phyloP scores from a whole-genome alignment of 2,797 vertebrate species.

The Rhinogobio ventralis region DNA sequence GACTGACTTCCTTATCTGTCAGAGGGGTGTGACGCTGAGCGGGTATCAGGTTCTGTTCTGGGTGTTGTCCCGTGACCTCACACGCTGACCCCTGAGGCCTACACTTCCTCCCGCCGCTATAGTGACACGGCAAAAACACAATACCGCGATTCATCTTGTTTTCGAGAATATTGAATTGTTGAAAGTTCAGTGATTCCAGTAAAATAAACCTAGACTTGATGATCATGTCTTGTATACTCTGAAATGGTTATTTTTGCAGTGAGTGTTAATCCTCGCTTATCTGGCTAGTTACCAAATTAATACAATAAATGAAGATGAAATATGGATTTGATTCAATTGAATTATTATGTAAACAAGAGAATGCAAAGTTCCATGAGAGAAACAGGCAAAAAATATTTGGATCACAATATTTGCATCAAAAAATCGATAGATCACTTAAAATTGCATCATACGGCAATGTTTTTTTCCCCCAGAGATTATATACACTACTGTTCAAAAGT shows the following conservation, averaged over 20 bases:
- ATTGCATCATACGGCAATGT: too few relatives aligned
- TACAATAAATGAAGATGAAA: neutral
- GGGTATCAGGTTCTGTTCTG: conserved; percentile 62
- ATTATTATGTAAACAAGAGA: neutral
- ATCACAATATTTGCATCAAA: too few relatives aligned
- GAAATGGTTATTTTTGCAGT: neutral
- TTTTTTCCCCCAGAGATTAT: too few relatives aligned
- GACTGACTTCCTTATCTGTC: conserved; percentile 63
- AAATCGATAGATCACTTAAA: neutral
- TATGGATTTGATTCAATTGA: neutral
- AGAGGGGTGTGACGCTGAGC: conserved; percentile 48
- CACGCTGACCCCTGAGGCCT: conserved; percentile 60
- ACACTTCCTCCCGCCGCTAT: conserved; percentile 53
- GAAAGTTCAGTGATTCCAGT: neutral
- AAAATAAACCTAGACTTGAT: neutral
- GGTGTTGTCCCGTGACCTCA: conserved; percentile 58
- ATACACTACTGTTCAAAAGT: too few relatives aligned
- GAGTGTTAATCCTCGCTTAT: neutral
- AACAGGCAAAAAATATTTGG: neutral
- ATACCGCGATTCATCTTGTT: conserved; percentile 45
- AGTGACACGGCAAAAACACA: conserved; percentile 45
- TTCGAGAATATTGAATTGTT: neutral
- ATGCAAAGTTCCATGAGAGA: neutral
- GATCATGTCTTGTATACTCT: neutral
- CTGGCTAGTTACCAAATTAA: neutral